Conservation (phyloP, 1,140 invertebrate species). For the Cotesia chilonis region DNA sequence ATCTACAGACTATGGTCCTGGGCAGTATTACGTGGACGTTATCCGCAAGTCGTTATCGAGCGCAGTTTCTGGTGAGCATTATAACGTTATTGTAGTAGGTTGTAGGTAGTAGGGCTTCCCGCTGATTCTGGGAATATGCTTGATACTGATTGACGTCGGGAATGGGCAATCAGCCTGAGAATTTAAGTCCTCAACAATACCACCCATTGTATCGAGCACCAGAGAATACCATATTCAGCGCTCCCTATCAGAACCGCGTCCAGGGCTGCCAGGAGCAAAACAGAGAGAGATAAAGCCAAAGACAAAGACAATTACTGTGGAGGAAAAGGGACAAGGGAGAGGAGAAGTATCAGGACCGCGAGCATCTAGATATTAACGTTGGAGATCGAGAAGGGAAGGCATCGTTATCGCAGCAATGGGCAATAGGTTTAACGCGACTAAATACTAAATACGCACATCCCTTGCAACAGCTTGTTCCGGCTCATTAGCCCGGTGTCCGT, state of each 20-base stretch:
- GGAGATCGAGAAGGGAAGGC: neutral
- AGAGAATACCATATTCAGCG: too few species aligned
- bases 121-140: neutral
- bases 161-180: slow-evolving; percentile 3
- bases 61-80: slow-evolving; percentile 20
- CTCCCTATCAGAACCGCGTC: too few species aligned
- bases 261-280: too few species aligned
- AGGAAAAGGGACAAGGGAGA: too few species aligned
- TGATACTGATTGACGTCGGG: slow-evolving; percentile 16
- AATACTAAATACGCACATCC: slow-evolving; percentile 46
- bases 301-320: too few species aligned
- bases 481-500: slow-evolving; percentile 53
- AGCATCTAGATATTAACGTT: neutral
- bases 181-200: slow-evolving; percentile 11
- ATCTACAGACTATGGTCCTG: too few species aligned
- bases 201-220: neutral
- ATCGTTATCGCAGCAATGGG: slow-evolving; percentile 37
- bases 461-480: slow-evolving; percentile 49
- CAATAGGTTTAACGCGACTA: slow-evolving; percentile 42
- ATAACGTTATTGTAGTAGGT: neutral
- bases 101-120: neutral
- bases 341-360: neutral
- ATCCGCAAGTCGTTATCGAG: slow-evolving; percentile 37
- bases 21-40: slow-evolving; percentile 27
- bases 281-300: too few species aligned